Base-by-base conservation (phyloP, 2,888 invertebrate species). In the Luperina testacea region DNA sequence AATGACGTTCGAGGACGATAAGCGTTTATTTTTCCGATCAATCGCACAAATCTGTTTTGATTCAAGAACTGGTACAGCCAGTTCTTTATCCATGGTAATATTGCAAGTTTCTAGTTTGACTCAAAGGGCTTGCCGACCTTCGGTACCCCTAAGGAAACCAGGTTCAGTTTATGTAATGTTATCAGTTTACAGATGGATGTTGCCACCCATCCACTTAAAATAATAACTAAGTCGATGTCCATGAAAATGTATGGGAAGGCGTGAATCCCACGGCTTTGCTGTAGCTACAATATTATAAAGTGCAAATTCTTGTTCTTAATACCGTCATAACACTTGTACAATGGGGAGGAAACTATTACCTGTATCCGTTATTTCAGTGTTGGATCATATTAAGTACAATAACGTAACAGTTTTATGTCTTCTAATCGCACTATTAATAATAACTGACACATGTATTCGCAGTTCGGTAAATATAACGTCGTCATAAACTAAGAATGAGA, bases 401-500 rank as follows among this genome's bases (percentile, higher is more conserved):
- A 80, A 76, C 71, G 53, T 59, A 71, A 71, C 42, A 71, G 53
- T 61, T 83, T 85, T 80, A 83, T 78, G 83, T 85, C 32, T 76
- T 72, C 42, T 84, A 85, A 84, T 78, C 48, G 72, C 65, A 67
- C 53, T 70, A 24, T 65, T 75, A 78, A 81, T 74, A 74, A 53
- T 84, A 68, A 65, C 76, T 64, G 72, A 59, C 53, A 75, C 72
- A 67, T 42, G 57, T n/a, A 42, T 67, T 74, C 13, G 45, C 15
- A 59, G 67, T 59, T 76, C 72, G 57, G 77, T 85, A 85, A 85
- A 79, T 85, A 79, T 53, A 82, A 38, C 38, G 85, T 76, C 79
- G 82, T 70, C 77, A 72, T 77, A 70, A 32, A 70, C 42, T 64
- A 74, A 68, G 72, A 72, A 69, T 77, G 71, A 84, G 83, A 81